A percentile compares a stretch with the other conserved stretches of the same genome.
Conservation (phyloP, 1,140 invertebrate genomes). For the Sipha flava region DNA sequence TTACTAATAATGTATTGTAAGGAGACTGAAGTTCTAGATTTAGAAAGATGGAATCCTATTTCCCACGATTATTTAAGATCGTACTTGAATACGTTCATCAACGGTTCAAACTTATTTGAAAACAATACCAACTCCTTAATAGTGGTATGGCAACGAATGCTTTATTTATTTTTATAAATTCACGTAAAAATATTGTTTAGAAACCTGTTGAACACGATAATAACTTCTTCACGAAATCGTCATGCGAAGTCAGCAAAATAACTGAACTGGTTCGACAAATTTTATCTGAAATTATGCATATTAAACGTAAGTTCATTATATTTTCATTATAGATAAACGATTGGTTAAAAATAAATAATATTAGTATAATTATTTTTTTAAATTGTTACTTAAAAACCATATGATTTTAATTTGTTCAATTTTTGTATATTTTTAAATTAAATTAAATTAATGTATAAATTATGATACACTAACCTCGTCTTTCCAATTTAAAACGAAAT, state of each 20-base stretch:
- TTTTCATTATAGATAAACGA: no score
- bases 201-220: neutral
- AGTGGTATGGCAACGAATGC: neutral
- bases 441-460: no score
- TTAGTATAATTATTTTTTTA: no score
- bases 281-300: neutral
- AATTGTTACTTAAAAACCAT: no score
- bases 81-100: conserved; percentile 1
- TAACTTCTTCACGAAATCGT: neutral
- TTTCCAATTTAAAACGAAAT: no score
- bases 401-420: no score
- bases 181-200: no score
- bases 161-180: neutral
- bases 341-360: no score
- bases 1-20: neutral
- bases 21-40: neutral
- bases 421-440: no score
- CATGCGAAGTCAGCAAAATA: neutral
- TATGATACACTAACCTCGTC: no score
- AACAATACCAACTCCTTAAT: neutral
- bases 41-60: neutral
- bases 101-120: neutral
- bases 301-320: neutral
- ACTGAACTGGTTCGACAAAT: neutral
- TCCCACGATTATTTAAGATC: neutral